These are phyloP conservation scores for Trichomalopsis sarcophagae DNA, from an alignment of 1,140 invertebrate species.

Conservation along the genomic window DNA sequence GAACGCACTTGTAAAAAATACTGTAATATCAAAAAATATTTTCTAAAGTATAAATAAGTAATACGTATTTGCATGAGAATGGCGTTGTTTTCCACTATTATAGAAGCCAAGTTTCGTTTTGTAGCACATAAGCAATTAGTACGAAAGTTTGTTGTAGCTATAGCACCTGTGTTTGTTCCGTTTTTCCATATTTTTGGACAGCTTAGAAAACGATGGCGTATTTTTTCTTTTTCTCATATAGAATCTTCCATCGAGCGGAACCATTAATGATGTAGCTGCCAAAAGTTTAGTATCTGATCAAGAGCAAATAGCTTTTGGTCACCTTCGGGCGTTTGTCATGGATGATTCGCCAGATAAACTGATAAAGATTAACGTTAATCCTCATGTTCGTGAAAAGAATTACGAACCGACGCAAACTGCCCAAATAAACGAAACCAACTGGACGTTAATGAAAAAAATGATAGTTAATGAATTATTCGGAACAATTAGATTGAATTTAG, in stretches of 20 bases:
- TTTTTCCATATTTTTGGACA: background rate
- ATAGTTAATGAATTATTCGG: conserved; percentile 65
- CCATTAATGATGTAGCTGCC: conserved; percentile 16
- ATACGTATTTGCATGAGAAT: background rate
- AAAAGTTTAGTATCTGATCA: conserved; percentile 22
- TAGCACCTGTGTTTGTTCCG: conserved; percentile 26
- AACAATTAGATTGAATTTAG: conserved; percentile 50
- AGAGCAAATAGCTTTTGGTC: conserved; percentile 35
- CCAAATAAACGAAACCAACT: conserved; percentile 57
- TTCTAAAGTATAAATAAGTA: conserved; percentile 26
- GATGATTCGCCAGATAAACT: conserved; percentile 6
- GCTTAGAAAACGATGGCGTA: conserved; percentile 39
- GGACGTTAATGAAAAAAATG: conserved; percentile 64
- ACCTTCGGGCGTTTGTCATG: conserved; percentile 23
- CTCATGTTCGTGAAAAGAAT: background rate
- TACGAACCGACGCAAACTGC: conserved; percentile 17
- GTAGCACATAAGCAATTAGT: background rate
- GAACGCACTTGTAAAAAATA: conserved; percentile 3
- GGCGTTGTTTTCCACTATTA: conserved; percentile 15
- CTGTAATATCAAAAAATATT: conserved; percentile 24
- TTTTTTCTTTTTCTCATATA: conserved; percentile 37
- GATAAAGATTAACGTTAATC: conserved; percentile 30
- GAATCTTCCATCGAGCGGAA: conserved; percentile 36
- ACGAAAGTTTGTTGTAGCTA: conserved; percentile 18
- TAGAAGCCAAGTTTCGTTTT: background rate